These are phyloP conservation scores for Lacerta agilis DNA, from an alignment of 2,797 vertebrate genomes.

Conservation along the genomic window DNA sequence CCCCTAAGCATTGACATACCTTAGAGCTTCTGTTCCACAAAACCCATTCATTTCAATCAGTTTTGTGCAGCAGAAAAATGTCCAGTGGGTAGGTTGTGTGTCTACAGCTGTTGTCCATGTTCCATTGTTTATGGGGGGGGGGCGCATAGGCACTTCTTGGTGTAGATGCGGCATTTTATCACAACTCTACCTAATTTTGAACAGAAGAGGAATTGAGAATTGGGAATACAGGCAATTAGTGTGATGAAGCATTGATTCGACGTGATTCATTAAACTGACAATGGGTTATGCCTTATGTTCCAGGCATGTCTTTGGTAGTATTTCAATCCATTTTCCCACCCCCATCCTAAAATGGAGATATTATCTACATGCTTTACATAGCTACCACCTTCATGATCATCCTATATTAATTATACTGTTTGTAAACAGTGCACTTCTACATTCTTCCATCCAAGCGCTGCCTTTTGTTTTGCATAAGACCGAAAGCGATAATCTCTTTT, in stretches of 20 bases:
- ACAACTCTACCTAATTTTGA: constrained; percentile 21
- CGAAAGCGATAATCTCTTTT: constrained; percentile 46
- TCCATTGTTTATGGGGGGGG: background rate
- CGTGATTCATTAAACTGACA: constrained; percentile 26
- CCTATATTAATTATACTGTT: constrained; percentile 32
- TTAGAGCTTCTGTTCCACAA: background rate
- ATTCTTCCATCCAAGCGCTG: constrained; percentile 19
- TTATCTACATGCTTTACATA: constrained; percentile 33
- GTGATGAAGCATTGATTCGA: constrained; percentile 23
- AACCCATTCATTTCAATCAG: background rate
- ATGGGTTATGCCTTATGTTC: constrained; percentile 24
- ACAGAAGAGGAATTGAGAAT: constrained; percentile 23
- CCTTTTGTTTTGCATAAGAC: constrained; percentile 47
- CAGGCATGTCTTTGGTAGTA: constrained; percentile 37
- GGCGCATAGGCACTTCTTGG: background rate
- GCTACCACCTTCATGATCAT: constrained; percentile 32
- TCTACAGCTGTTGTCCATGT: background rate
- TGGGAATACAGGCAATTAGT: constrained; percentile 12
- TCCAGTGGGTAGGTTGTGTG: background rate
- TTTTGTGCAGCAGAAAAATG: background rate
- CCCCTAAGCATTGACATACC: background rate
- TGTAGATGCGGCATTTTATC: background rate
- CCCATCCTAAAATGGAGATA: constrained; percentile 19
- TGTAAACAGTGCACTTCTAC: background rate
- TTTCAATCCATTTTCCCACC: constrained; percentile 52